Percentiles rank a stretch among this genome's conserved stretches.
phyloP scores from a whole-genome alignment of 2,888 invertebrate species.

The Cataglyphis albicans region DNA sequence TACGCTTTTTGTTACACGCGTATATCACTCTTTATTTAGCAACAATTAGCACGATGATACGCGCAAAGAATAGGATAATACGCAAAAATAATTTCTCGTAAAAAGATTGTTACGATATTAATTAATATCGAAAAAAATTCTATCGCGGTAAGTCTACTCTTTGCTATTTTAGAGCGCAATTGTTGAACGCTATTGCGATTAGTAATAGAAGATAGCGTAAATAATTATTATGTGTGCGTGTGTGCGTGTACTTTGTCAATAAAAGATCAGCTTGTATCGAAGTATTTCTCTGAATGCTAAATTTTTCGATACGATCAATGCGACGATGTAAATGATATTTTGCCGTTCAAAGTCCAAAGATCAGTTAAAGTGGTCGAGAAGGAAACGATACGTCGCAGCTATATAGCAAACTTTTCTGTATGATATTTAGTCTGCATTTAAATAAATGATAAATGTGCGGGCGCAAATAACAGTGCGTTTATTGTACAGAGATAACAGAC shows the following conservation, averaged over 20 bases:
- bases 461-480: slow-evolving; percentile 25
- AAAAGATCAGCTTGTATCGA: slow-evolving; percentile 10
- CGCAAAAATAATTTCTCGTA: slow-evolving; percentile 11
- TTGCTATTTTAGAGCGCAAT: slow-evolving; percentile 21
- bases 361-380: slow-evolving; percentile 37
- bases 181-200: slow-evolving; percentile 22
- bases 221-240: neutral
- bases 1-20: neutral
- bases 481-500: slow-evolving; percentile 59
- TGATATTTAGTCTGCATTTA: slow-evolving; percentile 25
- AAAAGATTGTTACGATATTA: neutral
- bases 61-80: neutral
- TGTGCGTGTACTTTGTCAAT: slow-evolving; percentile 3
- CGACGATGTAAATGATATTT: slow-evolving; percentile 26
- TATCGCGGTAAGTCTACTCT: slow-evolving; percentile 5
- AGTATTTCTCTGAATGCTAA: slow-evolving; percentile 53
- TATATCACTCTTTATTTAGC: neutral
- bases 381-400: slow-evolving; percentile 23
- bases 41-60: neutral
- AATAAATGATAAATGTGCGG: slow-evolving; percentile 20
- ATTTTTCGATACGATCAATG: slow-evolving; percentile 40
- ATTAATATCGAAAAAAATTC: slow-evolving; percentile 3
- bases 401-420: slow-evolving; percentile 32
- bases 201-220: slow-evolving; percentile 12
- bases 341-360: slow-evolving; percentile 18